Evolutionary conservation across 1,140 invertebrate genomes (phyloP).

Genomic region (Periplaneta americana): DNA sequence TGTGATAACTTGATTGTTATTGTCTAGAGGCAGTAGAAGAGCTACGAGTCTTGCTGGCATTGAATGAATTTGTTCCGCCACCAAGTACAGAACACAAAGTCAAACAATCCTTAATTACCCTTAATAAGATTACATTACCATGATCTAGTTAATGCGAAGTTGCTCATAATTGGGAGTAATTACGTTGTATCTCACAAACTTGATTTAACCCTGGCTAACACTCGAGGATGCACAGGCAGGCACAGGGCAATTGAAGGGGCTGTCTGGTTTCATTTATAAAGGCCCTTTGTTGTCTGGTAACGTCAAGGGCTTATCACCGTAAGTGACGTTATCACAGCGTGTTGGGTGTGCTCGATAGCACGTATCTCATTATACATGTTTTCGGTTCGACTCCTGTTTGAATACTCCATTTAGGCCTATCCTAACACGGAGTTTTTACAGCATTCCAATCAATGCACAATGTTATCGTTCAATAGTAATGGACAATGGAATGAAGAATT

Average conservation of each 20-base stretch:
- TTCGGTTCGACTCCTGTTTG: too few species aligned
- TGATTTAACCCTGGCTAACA: neutral
- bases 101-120: neutral
- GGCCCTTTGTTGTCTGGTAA: neutral
- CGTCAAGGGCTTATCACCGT: neutral
- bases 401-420: too few species aligned
- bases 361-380: too few species aligned
- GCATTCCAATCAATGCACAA: too few species aligned
- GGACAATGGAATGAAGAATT: too few species aligned
- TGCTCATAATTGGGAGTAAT: neutral
- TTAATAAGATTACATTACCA: neutral
- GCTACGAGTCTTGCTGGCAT: too few species aligned
- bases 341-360: too few species aligned
- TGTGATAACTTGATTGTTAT: too few species aligned
- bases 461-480: too few species aligned
- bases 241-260: neutral
- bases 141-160: neutral
- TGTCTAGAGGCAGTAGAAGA: too few species aligned
- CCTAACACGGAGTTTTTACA: too few species aligned
- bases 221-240: neutral
- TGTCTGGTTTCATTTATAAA: neutral
- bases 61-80: neutral
- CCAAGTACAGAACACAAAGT: neutral
- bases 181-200: neutral
- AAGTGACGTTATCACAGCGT: too few species aligned